A percentile compares a stretch with the other conserved stretches of the same genome.
Evolutionary conservation across 92 coral and sea anemone species (phyloP).

Genomic region (Micromussa lordhowensis): DNA sequence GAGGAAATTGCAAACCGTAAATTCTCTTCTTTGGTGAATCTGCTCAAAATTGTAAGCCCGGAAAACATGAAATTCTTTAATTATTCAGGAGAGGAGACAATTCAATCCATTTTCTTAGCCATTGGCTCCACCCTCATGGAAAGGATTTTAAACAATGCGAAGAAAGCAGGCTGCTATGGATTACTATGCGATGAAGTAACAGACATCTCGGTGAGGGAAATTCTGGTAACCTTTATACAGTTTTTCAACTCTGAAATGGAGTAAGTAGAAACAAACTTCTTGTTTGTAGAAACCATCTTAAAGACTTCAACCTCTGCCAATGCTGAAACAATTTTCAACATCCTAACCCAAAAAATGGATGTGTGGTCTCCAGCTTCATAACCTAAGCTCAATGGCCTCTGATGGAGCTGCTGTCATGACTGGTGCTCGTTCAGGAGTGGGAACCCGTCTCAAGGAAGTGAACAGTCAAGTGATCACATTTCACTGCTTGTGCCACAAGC

Average conservation of each 20-base stretch:
- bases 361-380: conserved; percentile 63
- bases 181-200: conserved; percentile 52
- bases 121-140: conserved; percentile 54
- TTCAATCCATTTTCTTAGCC: conserved; percentile 51
- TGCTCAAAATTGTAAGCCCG: conserved; percentile 62
- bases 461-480: conserved; percentile 62
- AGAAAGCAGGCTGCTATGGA: conserved; percentile 58
- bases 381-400: conserved; percentile 60
- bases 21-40: conserved; percentile 43
- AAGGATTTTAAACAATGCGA: conserved; percentile 43
- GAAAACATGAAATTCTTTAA: conserved; percentile 54
- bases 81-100: conserved; percentile 61
- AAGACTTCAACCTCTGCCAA: conserved; percentile 57
- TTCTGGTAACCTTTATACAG: conserved; percentile 57
- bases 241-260: conserved; percentile 54
- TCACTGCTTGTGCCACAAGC: conserved; percentile 71
- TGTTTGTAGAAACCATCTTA: conserved; percentile 65
- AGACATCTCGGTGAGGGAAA: conserved; percentile 59
- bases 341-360: conserved; percentile 35
- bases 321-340: conserved; percentile 68
- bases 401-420: conserved; percentile 68
- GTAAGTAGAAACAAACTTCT: conserved; percentile 67
- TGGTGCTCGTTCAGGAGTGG: conserved; percentile 57
- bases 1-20: conserved; percentile 55
- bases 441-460: conserved; percentile 53